These are phyloP conservation scores for Poecile montanus DNA, from an alignment of 2,797 vertebrate genomes.

Conservation along the genomic window DNA sequence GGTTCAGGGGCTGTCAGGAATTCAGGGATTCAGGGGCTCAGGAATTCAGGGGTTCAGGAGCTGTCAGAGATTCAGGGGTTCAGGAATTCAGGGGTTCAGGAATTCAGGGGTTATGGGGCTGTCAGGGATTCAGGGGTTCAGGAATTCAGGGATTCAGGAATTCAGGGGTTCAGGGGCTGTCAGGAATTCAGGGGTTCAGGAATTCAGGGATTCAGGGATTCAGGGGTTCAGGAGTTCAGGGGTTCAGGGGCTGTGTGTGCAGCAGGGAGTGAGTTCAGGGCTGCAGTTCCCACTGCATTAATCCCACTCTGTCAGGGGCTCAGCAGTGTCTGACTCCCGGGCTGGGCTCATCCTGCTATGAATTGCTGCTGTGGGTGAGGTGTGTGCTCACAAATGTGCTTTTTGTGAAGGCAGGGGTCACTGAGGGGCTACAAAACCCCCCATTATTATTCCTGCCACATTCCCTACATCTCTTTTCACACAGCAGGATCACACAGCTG, in stretches of 20 bases:
- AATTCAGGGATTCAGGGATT: too few species aligned
- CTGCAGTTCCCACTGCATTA: not conserved
- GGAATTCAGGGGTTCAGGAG: not conserved
- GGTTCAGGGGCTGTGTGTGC: not conserved
- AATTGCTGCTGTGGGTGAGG: not conserved
- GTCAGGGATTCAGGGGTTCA: not conserved
- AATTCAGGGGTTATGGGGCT: not conserved
- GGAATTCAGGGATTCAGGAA: not conserved
- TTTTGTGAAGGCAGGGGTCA: not conserved
- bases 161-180: not conserved
- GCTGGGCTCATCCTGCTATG: not conserved
- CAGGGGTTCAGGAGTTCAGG: not conserved
- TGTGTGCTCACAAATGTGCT: not conserved
- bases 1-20: too few species aligned
- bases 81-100: not conserved
- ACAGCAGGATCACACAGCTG: not conserved
- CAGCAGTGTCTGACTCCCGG: not conserved
- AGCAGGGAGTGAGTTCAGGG: not conserved
- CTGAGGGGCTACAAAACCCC: not conserved
- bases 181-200: not conserved
- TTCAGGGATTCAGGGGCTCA: not conserved
- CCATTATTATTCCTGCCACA: not conserved
- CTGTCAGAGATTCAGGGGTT: not conserved
- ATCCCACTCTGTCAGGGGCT: not conserved
- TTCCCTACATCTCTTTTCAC: not conserved